Percentiles rank a stretch among this genome's conserved stretches.
Conservation (phyloP, 2,797 vertebrate species). For the Limnodromus scolopaceus region DNA sequence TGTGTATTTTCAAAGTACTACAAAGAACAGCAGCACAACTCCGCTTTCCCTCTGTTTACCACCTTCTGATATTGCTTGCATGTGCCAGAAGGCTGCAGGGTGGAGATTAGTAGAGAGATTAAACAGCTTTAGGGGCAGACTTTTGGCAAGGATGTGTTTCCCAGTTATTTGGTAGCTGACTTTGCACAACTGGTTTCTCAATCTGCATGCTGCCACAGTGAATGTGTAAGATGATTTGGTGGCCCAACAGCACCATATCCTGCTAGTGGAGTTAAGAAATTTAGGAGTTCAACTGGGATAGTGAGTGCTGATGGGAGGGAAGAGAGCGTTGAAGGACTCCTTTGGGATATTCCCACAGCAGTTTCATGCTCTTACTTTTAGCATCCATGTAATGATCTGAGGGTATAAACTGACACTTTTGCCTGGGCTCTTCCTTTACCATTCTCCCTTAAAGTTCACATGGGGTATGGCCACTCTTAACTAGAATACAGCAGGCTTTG, state of each 20-base stretch:
- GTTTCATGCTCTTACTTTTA: not conserved
- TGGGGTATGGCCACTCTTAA: not conserved
- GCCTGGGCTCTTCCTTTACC: not conserved
- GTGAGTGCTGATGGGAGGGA: not conserved
- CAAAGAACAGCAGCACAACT: not conserved
- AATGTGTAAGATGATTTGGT: not conserved
- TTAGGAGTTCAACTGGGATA: not conserved
- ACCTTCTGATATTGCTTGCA: not conserved
- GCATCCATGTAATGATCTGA: not conserved
- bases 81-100: not conserved
- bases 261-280: not conserved
- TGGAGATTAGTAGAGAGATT: not conserved
- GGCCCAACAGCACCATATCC: not conserved
- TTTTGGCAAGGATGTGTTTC: not conserved
- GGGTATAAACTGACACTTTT: not conserved
- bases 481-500: not conserved
- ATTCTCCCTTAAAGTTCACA: not conserved
- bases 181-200: not conserved
- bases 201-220: not conserved
- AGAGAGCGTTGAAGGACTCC: not conserved
- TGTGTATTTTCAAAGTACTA: not conserved
- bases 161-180: not conserved
- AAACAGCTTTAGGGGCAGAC: not conserved
- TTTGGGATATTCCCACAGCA: not conserved
- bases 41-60: not conserved